Evolutionary conservation across 2,797 vertebrate genomes (phyloP).

Genomic region (Heterohyrax brucei): DNA sequence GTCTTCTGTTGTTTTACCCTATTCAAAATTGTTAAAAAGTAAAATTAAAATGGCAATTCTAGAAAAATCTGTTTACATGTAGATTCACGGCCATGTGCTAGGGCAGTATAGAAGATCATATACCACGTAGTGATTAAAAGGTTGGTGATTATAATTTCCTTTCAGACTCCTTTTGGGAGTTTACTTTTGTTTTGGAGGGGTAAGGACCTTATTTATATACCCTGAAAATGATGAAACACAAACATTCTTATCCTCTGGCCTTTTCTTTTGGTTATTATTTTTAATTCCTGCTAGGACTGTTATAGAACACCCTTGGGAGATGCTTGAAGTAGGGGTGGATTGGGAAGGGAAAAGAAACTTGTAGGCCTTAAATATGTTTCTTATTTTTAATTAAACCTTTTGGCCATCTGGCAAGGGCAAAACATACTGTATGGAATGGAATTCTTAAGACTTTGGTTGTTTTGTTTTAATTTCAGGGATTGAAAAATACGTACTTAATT

Average conservation of each 20-base stretch:
- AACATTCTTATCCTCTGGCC: background rate
- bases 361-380: slow-evolving; percentile 29
- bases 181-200: slow-evolving; percentile 34
- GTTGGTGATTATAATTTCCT: background rate
- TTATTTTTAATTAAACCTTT: background rate
- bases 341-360: background rate
- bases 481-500: slow-evolving; percentile 35
- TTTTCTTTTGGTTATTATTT: background rate
- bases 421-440: slow-evolving; percentile 34
- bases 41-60: slow-evolving; percentile 37
- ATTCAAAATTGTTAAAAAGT: slow-evolving; percentile 29
- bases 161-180: slow-evolving; percentile 13
- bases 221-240: slow-evolving; percentile 10
- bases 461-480: slow-evolving; percentile 5
- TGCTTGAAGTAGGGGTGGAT: background rate
- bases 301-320: background rate
- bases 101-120: background rate
- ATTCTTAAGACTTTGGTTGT: slow-evolving; percentile 30
- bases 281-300: background rate
- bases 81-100: background rate
- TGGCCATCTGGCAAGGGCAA: slow-evolving; percentile 8
- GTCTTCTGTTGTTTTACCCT: slow-evolving; percentile 38
- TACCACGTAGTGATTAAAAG: slow-evolving; percentile 28
- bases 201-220: background rate
- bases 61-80: slow-evolving; percentile 8